Evolutionary conservation across 2,797 vertebrate genomes (phyloP).

Genomic region (Eremophila alpestris): DNA sequence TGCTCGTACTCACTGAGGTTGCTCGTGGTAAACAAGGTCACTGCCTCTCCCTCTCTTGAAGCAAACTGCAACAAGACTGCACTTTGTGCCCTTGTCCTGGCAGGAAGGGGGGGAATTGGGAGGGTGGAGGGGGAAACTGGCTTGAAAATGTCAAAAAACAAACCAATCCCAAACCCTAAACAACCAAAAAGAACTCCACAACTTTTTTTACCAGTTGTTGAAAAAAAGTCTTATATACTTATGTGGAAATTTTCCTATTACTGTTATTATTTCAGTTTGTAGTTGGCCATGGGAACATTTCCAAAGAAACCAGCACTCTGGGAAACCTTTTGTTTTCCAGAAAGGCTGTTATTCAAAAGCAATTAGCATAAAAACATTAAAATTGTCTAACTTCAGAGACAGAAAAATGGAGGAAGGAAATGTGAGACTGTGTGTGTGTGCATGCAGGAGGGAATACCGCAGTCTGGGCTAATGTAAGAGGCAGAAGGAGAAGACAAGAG

Average conservation of each 20-base stretch:
- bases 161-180: background rate
- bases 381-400: constrained; percentile 14
- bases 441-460: rapidly evolving
- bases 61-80: background rate
- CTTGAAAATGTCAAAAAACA: background rate
- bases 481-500: background rate
- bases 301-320: constrained; percentile 44
- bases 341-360: constrained; percentile 36
- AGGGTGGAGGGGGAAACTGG: background rate
- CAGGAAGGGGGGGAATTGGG: rapidly evolving
- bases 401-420: constrained; percentile 37
- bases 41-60: background rate
- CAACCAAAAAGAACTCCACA: background rate
- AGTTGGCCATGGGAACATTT: constrained; percentile 23
- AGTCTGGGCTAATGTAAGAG: background rate
- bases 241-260: constrained; percentile 33
- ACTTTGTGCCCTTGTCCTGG: background rate
- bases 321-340: constrained; percentile 57
- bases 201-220: background rate
- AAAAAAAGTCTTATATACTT: background rate
- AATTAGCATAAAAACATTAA: constrained; percentile 50
- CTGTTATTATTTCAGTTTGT: constrained; percentile 61
- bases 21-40: background rate
- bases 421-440: background rate
- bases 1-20: rapidly evolving